Percentiles rank a stretch among this genome's conserved stretches.
Evolutionary conservation across 1,140 invertebrate genomes (phyloP).

Genomic region (Holotrichia oblita): DNA sequence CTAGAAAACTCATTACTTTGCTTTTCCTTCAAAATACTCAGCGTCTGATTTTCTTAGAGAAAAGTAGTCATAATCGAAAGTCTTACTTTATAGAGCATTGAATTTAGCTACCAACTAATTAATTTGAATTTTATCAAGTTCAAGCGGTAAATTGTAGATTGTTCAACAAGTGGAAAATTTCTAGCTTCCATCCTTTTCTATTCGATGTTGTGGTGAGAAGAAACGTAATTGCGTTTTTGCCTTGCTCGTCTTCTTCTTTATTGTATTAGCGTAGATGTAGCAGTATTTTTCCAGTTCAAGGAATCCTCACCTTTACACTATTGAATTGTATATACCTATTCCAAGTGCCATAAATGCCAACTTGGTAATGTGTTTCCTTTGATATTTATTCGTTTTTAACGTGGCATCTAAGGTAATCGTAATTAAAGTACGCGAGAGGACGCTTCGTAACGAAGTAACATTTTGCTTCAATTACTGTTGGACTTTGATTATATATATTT

Average conservation of each 20-base stretch:
- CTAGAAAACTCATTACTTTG: too few species aligned
- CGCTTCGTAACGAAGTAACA: too few species aligned
- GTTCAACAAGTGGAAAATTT: slow-evolving; percentile 13
- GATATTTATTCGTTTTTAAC: neutral
- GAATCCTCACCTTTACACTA: too few species aligned
- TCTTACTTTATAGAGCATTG: neutral
- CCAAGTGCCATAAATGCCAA: too few species aligned
- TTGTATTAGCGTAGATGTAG: neutral
- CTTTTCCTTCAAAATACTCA: too few species aligned
- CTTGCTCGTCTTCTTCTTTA: neutral
- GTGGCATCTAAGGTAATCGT: neutral
- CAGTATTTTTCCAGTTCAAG: neutral
- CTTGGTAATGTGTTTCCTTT: too few species aligned
- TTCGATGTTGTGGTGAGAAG: neutral
- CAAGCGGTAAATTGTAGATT: neutral
- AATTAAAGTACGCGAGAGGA: too few species aligned
- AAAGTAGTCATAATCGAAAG: too few species aligned
- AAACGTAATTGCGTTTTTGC: neutral
- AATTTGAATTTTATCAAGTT: neutral
- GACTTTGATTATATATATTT: too few species aligned
- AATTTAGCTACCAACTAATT: neutral
- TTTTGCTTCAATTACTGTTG: too few species aligned
- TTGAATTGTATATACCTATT: too few species aligned
- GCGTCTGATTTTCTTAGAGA: too few species aligned
- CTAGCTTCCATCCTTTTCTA: neutral